Evolutionary conservation across 2,888 invertebrate species (phyloP).

Genomic region (Andrena chrysosceles): DNA sequence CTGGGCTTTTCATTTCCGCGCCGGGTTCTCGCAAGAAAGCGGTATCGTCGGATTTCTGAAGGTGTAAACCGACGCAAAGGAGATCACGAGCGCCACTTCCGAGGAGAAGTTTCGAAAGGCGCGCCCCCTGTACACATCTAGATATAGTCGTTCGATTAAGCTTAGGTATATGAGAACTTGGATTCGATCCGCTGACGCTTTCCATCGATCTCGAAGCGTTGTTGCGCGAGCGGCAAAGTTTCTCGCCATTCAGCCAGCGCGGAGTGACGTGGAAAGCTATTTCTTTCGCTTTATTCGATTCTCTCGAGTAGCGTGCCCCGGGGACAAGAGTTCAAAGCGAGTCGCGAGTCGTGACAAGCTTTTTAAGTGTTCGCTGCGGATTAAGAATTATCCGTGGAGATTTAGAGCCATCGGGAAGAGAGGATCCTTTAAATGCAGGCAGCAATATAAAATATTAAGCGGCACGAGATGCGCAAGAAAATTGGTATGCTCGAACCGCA

Average conservation of each 20-base stretch:
- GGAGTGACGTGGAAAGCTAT: not conserved
- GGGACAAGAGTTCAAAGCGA: not conserved
- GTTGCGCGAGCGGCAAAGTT: not conserved
- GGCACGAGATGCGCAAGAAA: too few relatives aligned
- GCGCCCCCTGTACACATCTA: not conserved
- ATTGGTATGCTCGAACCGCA: too few relatives aligned
- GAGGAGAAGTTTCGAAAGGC: conserved; percentile 13
- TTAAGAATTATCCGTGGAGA: too few relatives aligned
- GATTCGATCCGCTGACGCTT: conserved; percentile 14
- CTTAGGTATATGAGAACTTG: conserved; percentile 15
- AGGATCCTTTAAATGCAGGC: too few relatives aligned
- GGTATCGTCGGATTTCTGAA: not conserved
- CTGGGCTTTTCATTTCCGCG: conserved; percentile 11
- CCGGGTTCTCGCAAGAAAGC: not conserved
- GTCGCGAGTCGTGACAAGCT: too few relatives aligned
- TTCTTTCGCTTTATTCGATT: not conserved
- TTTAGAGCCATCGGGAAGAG: too few relatives aligned
- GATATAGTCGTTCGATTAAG: conserved; percentile 32
- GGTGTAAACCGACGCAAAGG: conserved; percentile 20
- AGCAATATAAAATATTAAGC: too few relatives aligned
- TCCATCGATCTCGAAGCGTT: conserved; percentile 3
- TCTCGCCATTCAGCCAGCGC: not conserved
- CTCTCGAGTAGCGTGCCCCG: not conserved
- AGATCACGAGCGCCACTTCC: not conserved
- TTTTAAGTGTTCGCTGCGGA: too few relatives aligned